phyloP scores from a whole-genome alignment of 2,888 invertebrate genomes.

The Ochropacha duplaris region DNA sequence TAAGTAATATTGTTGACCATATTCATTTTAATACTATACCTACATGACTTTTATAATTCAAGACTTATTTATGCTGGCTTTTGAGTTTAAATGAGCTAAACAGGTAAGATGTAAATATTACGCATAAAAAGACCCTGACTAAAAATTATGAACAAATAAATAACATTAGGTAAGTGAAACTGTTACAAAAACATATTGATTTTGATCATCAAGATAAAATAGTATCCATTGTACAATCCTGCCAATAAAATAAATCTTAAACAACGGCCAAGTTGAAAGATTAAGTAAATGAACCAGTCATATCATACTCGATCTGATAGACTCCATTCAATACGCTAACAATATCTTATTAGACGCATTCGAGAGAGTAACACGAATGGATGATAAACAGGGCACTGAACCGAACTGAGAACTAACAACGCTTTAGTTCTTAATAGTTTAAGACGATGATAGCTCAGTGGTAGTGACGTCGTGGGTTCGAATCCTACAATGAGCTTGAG shows the following conservation, averaged over 20 bases:
- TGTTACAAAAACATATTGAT: too few species aligned
- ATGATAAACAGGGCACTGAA: constrained; percentile 4
- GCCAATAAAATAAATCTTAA: background rate
- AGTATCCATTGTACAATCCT: background rate
- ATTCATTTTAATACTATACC: too few species aligned
- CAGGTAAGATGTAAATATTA: background rate
- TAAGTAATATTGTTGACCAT: too few species aligned
- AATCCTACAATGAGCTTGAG: too few species aligned
- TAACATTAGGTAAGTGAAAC: too few species aligned
- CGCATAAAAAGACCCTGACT: background rate
- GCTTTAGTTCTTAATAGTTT: background rate
- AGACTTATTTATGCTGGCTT: too few species aligned
- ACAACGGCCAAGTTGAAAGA: background rate
- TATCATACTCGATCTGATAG: background rate
- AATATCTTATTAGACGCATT: constrained; percentile 33
- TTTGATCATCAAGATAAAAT: too few species aligned
- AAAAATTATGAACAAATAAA: too few species aligned
- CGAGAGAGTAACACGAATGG: constrained; percentile 33
- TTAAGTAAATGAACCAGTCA: background rate
- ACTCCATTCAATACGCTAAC: constrained; percentile 8
- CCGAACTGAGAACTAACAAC: background rate
- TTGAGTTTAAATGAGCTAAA: background rate
- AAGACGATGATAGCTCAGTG: too few species aligned
- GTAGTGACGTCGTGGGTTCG: too few species aligned
- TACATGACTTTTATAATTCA: too few species aligned